A percentile compares a stretch with the other conserved stretches of the same genome.
Evolutionary conservation across 2,113 vertebrate genomes (phyloP).

Genomic region (Poicephalus meyeri): DNA sequence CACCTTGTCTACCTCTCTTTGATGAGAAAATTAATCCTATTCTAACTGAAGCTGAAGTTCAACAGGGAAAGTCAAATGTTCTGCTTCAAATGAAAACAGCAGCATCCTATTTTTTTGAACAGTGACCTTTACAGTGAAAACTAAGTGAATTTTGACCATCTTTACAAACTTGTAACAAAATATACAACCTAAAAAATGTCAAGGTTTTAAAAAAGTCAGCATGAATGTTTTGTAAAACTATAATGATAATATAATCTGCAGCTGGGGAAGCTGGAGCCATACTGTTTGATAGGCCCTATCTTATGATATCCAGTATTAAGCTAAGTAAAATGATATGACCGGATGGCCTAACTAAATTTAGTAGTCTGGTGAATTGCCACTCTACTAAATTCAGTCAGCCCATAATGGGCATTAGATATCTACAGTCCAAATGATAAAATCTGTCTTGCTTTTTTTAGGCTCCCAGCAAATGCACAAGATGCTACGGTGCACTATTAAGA

Average conservation of each 20-base stretch:
- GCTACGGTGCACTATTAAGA: background rate
- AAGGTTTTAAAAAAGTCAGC: conserved; percentile 13
- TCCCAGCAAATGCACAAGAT: background rate
- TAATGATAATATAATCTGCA: conserved; percentile 43
- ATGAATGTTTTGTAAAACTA: conserved; percentile 27
- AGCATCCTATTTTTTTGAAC: background rate
- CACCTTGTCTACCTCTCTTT: background rate
- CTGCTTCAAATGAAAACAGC: background rate
- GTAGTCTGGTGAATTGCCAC: conserved; percentile 63
- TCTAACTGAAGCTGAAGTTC: background rate
- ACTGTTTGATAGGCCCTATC: conserved; percentile 61
- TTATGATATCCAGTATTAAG: conserved; percentile 51
- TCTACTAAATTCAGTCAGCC: conserved; percentile 58
- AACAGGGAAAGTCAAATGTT: background rate
- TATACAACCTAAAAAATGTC: background rate
- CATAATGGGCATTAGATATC: conserved; percentile 60
- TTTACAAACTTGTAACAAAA: conserved; percentile 12
- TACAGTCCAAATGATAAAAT: conserved; percentile 57
- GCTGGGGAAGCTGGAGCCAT: conserved; percentile 49
- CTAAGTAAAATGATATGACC: conserved; percentile 59
- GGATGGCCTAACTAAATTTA: conserved; percentile 68
- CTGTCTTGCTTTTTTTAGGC: conserved; percentile 51
- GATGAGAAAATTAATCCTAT: background rate
- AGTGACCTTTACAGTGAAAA: background rate
- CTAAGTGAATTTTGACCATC: background rate